Base-by-base conservation (phyloP, 1,140 invertebrate species). In the Mizuhopecten yessoensis region DNA sequence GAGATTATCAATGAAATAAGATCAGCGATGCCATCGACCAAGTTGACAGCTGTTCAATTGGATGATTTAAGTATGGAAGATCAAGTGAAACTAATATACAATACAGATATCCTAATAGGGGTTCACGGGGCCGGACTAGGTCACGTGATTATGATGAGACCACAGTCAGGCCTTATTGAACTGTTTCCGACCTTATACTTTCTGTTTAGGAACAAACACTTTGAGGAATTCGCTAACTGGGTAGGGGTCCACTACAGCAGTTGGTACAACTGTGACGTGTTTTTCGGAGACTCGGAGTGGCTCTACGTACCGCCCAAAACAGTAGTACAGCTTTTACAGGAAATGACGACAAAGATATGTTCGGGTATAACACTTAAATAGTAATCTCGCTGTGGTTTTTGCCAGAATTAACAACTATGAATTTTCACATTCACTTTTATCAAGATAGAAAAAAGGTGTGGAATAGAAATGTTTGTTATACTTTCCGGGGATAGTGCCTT, bases 101-200 rank as follows among this genome's bases (percentile, higher is more conserved):
- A 99, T 94, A 97, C 98, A 0, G 98, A 99, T 96, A 97, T 99
- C 91, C 98, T 99, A 90, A 98, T 99, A 95, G 99, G 99, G 42
- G 99, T 99, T 96, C 99, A 99, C 96, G 99, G 99, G 34, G 98
- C 99, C 92, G 99, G 99, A 0, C 96, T 99, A 13, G 99, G 99
- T 0, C 99, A 99, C 97, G 96, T 98, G 42, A 96, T 99, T 90
- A 99, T 99, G 96, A 97, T 99, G 93, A 99, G 99, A 0, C 98
- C 99, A 96, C 99, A 99, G 98, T 98, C 98, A 57, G 98, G 97
- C 57, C 97, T 99, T 39, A 99, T 99, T 97, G 99, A 99, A 86
- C 34, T 91, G 34, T 91, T 91, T 87, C 90, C 90, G 20, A 88
- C 97, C 95, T 99, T 98, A 34, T 90, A 90, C 29, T 87, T 87